phyloP scores from a whole-genome alignment of 1,140 invertebrate genomes.

The Apis laboriosa region DNA sequence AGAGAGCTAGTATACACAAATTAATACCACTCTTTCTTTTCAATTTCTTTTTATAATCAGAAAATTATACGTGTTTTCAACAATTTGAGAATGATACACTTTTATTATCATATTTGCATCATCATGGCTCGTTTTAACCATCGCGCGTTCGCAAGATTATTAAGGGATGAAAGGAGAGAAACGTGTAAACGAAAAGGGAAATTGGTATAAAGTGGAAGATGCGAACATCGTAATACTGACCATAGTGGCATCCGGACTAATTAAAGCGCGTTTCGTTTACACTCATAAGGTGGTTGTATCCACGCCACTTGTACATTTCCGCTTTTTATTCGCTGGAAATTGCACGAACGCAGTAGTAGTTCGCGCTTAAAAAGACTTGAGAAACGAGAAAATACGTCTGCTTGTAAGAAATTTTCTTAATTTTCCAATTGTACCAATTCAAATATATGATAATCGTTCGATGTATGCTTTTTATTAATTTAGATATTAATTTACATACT shows the following conservation, averaged over 20 bases:
- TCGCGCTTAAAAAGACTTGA: neutral
- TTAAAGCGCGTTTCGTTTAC: slow-evolving; percentile 6
- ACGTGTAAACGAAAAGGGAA: neutral
- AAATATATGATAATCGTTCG: too few species aligned
- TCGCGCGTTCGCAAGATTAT: neutral
- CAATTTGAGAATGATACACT: too few species aligned
- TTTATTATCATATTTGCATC: neutral
- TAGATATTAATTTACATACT: too few species aligned
- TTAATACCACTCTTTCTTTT: too few species aligned
- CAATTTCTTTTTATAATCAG: too few species aligned
- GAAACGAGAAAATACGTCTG: neutral
- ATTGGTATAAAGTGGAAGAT: neutral
- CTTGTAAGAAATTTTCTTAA: neutral
- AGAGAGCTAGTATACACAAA: too few species aligned
- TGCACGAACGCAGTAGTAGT: neutral
- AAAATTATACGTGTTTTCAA: too few species aligned
- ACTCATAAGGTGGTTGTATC: neutral
- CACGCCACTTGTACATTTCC: neutral
- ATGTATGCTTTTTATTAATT: neutral
- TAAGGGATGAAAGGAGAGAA: neutral
- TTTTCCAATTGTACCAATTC: too few species aligned
- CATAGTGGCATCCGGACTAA: neutral
- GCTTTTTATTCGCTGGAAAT: neutral
- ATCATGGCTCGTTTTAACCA: neutral
- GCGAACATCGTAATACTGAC: neutral